Evolutionary conservation across 53 echinoderm and acorn worm genomes (phyloP).

Genomic region (Luidia sarsii): DNA sequence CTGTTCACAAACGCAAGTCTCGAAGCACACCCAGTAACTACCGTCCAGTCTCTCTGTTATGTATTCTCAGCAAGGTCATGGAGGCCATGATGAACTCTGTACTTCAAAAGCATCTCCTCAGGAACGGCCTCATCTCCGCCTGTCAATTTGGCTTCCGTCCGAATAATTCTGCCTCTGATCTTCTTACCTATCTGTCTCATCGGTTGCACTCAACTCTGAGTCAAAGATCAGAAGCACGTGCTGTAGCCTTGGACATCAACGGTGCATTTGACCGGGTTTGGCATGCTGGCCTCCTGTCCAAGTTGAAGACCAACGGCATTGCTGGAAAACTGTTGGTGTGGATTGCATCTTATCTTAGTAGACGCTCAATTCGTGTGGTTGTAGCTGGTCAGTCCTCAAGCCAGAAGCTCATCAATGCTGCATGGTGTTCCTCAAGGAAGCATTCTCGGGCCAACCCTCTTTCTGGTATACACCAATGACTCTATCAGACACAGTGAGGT

Average conservation of each 20-base stretch:
- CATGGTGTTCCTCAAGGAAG: slow-evolving; percentile 8
- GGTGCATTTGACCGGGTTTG: slow-evolving; percentile 10
- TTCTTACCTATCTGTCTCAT: not conserved
- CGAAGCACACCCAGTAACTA: not conserved
- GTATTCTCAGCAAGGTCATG: slow-evolving; percentile 23
- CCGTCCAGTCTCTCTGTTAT: slow-evolving; percentile 3
- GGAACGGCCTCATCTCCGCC: slow-evolving; percentile 11
- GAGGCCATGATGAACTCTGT: not conserved
- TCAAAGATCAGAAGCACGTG: slow-evolving; percentile 4
- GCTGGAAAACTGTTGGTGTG: not conserved
- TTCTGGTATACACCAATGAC: slow-evolving; percentile 10
- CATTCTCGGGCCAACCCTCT: not conserved
- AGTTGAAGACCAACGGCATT: not conserved
- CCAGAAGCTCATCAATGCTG: not conserved
- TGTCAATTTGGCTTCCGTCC: slow-evolving; percentile 19
- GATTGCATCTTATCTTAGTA: slow-evolving; percentile 6
- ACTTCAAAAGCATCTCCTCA: not conserved
- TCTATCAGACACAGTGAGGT: not conserved
- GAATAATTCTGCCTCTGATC: slow-evolving; percentile 6
- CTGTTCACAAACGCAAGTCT: slow-evolving; percentile 12
- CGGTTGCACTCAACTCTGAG: not conserved
- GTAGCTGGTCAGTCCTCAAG: slow-evolving; percentile 5
- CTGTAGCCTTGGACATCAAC: not conserved
- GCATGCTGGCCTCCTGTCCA: not conserved
- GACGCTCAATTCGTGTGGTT: slow-evolving; percentile 4